phyloP scores from a whole-genome alignment of 2,888 invertebrate genomes.

The Agonopterix arenella region DNA sequence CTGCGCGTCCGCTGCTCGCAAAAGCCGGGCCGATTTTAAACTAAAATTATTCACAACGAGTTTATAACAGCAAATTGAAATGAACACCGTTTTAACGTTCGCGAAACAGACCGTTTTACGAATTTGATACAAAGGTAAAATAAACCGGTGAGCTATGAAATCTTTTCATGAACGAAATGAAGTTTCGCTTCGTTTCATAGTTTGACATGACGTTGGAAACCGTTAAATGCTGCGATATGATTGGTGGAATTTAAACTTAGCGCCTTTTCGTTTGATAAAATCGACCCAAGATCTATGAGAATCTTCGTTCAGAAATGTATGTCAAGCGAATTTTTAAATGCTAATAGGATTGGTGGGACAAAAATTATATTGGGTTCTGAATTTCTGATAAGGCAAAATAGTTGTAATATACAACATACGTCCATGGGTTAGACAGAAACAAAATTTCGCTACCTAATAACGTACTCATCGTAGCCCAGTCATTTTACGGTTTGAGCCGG shows the following conservation, averaged over 20 bases:
- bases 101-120: conserved; percentile 45
- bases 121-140: conserved; percentile 41
- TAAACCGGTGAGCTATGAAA: conserved; percentile 23
- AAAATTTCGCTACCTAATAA: no score
- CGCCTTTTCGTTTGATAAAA: conserved; percentile 25
- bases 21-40: conserved; percentile 33
- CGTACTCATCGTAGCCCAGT: no score
- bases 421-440: no score
- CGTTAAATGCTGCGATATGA: conserved; percentile 33
- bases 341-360: no score
- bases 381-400: no score
- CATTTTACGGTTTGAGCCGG: no score
- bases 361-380: no score
- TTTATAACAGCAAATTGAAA: conserved; percentile 45
- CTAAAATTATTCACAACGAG: conserved; percentile 22
- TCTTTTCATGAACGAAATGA: conserved; percentile 30
- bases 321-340: no score
- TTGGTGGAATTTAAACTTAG: conserved; percentile 57
- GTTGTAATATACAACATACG: no score
- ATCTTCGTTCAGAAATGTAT: conserved; percentile 1
- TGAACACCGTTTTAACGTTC: conserved; percentile 13
- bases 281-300: conserved; percentile 1
- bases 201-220: conserved; percentile 34
- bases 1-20: conserved; percentile 35
- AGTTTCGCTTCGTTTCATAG: conserved; percentile 16